Conservation (phyloP, 2,888 invertebrate genomes). For the Fragum sueziense region DNA sequence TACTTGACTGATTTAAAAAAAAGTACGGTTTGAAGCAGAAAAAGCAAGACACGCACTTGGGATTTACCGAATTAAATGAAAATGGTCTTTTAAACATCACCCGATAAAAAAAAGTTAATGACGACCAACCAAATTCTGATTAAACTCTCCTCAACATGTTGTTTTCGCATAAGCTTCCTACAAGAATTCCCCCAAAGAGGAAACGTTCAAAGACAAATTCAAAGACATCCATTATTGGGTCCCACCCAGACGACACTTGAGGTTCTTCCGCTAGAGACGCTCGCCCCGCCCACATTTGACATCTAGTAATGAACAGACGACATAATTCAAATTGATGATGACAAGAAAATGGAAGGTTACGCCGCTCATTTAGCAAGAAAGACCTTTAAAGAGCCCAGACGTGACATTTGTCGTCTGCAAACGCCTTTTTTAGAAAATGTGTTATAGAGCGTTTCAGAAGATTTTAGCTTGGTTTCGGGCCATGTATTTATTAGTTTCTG, state of each 20-base stretch:
- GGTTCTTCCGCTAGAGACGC: conserved; percentile 40
- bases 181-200: not conserved
- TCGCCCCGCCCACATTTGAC: conserved; percentile 50
- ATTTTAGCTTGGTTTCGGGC: not conserved
- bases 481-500: not conserved
- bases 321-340: conserved; percentile 60
- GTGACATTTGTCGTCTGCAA: conserved; percentile 25
- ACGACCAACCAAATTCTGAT: no score
- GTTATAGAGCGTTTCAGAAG: not conserved
- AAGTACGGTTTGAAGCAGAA: no score
- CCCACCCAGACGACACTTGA: conserved; percentile 45
- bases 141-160: not conserved
- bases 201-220: conserved; percentile 22
- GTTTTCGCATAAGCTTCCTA: not conserved
- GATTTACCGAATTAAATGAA: no score
- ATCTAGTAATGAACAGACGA: conserved; percentile 54
- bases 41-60: no score
- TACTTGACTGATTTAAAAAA: no score
- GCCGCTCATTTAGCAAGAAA: conserved; percentile 49
- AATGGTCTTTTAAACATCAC: no score
- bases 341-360: conserved; percentile 61
- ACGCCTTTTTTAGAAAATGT: not conserved
- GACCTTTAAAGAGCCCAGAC: conserved; percentile 24
- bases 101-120: no score
- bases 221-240: conserved; percentile 43